Evolutionary conservation across 2,888 invertebrate genomes (phyloP).

Genomic region (Oeneis ivallda): DNA sequence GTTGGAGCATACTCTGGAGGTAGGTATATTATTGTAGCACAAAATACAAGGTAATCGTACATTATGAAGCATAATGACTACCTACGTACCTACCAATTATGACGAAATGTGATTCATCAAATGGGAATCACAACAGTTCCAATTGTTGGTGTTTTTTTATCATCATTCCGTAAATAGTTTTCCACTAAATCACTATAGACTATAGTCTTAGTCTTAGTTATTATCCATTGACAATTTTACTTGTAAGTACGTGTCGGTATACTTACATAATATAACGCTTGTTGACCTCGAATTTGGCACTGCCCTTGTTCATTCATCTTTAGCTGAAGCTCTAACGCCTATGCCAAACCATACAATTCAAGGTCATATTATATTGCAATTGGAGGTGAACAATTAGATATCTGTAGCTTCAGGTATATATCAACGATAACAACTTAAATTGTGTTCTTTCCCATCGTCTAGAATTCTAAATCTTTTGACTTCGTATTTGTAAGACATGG

Average conservation of each 20-base stretch:
- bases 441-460: too few relatives aligned
- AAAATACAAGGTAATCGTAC: too few relatives aligned
- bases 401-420: background rate
- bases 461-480: too few relatives aligned
- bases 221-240: constrained; percentile 1
- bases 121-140: constrained; percentile 1
- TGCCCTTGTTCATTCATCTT: constrained; percentile 5
- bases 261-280: background rate
- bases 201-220: background rate
- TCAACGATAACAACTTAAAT: background rate
- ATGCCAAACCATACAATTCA: constrained; percentile 17
- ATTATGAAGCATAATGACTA: background rate
- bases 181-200: constrained; percentile 9
- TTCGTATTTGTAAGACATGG: too few relatives aligned
- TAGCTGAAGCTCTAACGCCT: constrained; percentile 1
- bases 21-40: too few relatives aligned
- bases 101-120: background rate
- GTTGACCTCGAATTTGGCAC: constrained; percentile 14
- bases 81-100: background rate
- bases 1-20: too few relatives aligned
- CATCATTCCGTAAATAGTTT: constrained; percentile 3
- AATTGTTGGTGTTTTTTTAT: background rate
- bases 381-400: background rate
- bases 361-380: background rate
- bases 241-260: too few relatives aligned